Conservation (phyloP, 2,113 vertebrate species). For the Microcebus griseorufus region DNA sequence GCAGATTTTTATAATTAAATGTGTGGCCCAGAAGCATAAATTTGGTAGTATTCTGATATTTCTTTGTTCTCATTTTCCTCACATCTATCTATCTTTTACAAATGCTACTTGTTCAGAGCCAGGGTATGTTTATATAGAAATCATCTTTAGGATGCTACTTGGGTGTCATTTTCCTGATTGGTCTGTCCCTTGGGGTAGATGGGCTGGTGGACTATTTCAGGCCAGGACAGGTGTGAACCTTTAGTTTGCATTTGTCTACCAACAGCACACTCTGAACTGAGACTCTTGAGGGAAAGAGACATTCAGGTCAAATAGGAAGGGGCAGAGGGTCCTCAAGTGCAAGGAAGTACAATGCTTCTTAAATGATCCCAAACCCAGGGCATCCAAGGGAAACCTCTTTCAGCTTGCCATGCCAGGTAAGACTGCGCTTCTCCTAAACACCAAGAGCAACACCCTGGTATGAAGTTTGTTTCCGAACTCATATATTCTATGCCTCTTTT, state of each 20-base stretch:
- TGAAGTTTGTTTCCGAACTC: background rate
- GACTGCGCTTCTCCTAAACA: background rate
- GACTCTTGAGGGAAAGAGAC: background rate
- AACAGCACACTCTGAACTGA: background rate
- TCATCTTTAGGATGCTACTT: background rate
- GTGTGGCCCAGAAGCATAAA: background rate
- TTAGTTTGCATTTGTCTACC: background rate
- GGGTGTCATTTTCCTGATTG: background rate
- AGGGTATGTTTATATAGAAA: background rate
- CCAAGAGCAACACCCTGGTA: background rate
- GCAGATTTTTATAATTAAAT: constrained; percentile 28
- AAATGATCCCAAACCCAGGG: background rate
- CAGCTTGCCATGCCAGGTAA: background rate
- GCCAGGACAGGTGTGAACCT: background rate
- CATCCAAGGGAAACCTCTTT: background rate
- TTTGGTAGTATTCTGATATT: background rate
- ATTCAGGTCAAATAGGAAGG: background rate
- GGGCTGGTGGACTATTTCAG: background rate
- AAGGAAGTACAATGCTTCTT: background rate
- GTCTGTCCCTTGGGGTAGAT: background rate
- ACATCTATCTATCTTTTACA: background rate
- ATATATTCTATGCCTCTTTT: background rate
- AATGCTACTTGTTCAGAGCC: background rate
- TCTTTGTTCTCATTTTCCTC: constrained; percentile 34
- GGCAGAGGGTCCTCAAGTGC: background rate